Evolutionary conservation across 2,113 vertebrate genomes (phyloP).

Genomic region (Dasyurus viverrinus): DNA sequence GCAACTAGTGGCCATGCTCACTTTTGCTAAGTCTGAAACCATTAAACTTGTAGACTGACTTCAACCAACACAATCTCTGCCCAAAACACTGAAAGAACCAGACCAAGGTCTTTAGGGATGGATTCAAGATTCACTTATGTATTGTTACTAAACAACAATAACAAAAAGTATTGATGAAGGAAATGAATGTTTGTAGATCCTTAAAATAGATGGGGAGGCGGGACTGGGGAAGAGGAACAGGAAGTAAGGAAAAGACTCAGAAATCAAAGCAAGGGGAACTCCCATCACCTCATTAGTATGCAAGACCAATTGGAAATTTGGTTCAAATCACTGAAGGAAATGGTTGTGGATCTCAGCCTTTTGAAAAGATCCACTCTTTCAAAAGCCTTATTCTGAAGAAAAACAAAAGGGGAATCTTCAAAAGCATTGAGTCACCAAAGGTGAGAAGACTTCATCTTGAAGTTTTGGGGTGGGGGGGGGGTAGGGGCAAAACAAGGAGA

Average conservation of each 20-base stretch:
- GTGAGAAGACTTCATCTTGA: background rate
- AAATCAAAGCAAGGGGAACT: background rate
- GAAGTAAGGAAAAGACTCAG: background rate
- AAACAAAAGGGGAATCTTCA: background rate
- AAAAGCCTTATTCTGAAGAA: slow-evolving; percentile 27
- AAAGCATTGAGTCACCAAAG: background rate
- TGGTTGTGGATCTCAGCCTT: background rate
- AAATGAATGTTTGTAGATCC: background rate
- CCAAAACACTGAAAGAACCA: background rate
- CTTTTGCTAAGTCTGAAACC: background rate
- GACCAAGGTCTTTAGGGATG: background rate
- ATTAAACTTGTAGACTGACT: background rate
- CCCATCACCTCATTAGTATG: background rate
- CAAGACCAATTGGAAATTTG: slow-evolving; percentile 13
- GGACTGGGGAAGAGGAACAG: background rate
- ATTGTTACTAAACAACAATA: background rate
- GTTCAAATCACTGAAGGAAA: slow-evolving; percentile 21
- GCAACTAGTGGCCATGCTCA: background rate
- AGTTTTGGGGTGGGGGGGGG: background rate
- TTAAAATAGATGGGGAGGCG: background rate
- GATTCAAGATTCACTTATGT: background rate
- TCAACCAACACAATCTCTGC: background rate
- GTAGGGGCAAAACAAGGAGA: background rate
- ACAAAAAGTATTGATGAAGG: background rate
- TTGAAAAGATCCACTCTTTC: background rate